phyloP scores from a whole-genome alignment of 2,888 invertebrate genomes.

The Netelia fuscicornis region DNA sequence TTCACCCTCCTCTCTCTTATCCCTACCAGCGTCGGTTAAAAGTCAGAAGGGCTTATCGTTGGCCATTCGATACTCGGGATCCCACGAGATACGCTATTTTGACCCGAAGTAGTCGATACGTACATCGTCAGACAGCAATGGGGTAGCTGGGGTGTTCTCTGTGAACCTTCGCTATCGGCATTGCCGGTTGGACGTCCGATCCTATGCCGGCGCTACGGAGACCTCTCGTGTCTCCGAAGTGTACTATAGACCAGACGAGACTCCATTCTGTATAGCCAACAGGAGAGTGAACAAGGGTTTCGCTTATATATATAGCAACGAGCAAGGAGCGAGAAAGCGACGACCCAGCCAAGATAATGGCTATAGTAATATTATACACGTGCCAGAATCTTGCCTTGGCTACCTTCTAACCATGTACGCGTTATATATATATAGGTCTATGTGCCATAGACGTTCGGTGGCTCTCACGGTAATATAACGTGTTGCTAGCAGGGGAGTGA shows the following conservation, averaged over 20 bases:
- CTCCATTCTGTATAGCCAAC: slow-evolving; percentile 31
- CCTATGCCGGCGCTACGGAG: slow-evolving; percentile 20
- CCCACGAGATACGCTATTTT: background rate
- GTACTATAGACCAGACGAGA: slow-evolving; percentile 3
- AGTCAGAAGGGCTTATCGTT: background rate
- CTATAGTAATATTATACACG: slow-evolving; percentile 41
- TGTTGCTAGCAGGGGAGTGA: slow-evolving; percentile 60
- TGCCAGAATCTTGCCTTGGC: slow-evolving; percentile 42
- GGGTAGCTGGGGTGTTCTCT: slow-evolving; percentile 7
- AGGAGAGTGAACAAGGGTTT: slow-evolving; percentile 42
- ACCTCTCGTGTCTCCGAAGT: slow-evolving; percentile 38
- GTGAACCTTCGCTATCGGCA: slow-evolving; percentile 45
- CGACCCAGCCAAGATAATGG: slow-evolving; percentile 58
- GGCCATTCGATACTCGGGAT: background rate
- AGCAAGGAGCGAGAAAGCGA: slow-evolving; percentile 40
- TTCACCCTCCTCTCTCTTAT: background rate
- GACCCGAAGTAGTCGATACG: background rate
- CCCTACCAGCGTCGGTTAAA: background rate
- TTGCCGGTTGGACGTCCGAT: slow-evolving; percentile 42
- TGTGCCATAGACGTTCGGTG: slow-evolving; percentile 7
- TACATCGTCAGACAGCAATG: background rate
- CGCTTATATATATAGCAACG: background rate
- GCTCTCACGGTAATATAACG: slow-evolving; percentile 61
- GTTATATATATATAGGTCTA: slow-evolving; percentile 1
- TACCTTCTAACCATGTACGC: slow-evolving; percentile 19